Base-by-base conservation (phyloP, 2,113 vertebrate genomes). In the Hirundichthys speculiger region DNA sequence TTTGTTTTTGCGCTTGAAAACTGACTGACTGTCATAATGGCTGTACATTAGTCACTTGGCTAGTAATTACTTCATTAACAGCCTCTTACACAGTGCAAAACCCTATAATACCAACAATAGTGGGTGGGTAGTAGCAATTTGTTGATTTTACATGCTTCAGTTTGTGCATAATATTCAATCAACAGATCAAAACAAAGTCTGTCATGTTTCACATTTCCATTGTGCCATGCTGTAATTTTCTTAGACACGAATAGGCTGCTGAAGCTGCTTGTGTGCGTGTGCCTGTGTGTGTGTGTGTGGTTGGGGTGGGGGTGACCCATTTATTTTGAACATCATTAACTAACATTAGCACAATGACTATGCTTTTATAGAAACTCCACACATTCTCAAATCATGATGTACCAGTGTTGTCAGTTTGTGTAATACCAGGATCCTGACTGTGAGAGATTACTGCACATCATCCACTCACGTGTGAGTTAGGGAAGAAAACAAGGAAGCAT, bases 251-350 rank as follows among this genome's bases (percentile, higher is more conserved):
- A 74, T 16, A 34, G 21, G 19, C 53, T 60, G 22, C 46, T 47
- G 11, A 18, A 30, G 40, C 34, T 52, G 52, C 9, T 13, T 53
- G 19, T 2, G 30, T 34, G 30, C 49, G n/a, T 16, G 30, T 25
- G 50, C n/a, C n/a, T n/a, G n/a, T n/a, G n/a, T 2, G 30, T 34
- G 30, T 54, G n/a, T 16, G 30, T 25, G 50, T 13, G 2, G 40
- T 16, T 30, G 11, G 2, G 25, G 24, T 1, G 11, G 2, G 25
- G 24, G 0, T 75, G 80, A 83, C 69, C 73, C 46, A 83, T 67
- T 76, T 79, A 71, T 50, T 57, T n/a, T 43, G 3, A 73, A 41
- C 57, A 67, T 60, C 54, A 61, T 58, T 64, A 62, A 70, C 21
- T 43, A 64, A 79, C 57, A 73, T 61, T 13, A 67, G 25, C 42